Evolutionary conservation across 2,797 vertebrate genomes (phyloP).

Genomic region (Rhadinocentrus ornatus): DNA sequence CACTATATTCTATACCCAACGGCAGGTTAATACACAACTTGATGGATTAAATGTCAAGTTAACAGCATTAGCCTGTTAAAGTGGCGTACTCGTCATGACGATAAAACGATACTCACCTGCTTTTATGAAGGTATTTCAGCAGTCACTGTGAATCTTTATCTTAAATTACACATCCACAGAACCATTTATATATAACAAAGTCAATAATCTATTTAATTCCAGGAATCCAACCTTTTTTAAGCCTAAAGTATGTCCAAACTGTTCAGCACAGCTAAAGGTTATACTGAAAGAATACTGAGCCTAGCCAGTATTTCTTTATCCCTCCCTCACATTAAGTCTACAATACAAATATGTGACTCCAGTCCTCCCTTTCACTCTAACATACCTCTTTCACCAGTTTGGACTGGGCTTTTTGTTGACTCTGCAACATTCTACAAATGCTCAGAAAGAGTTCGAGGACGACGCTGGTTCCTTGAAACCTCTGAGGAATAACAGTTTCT

Average conservation of each 20-base stretch:
- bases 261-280: neutral
- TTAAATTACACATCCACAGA: conserved; percentile 1
- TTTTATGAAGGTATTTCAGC: conserved; percentile 48
- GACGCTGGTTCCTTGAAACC: conserved; percentile 5
- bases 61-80: neutral
- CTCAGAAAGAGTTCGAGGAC: neutral
- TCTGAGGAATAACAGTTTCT: conserved; percentile 4
- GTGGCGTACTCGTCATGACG: neutral
- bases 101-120: conserved; percentile 47
- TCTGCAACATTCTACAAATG: conserved; percentile 1
- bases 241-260: neutral
- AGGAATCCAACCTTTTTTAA: neutral
- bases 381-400: conserved; percentile 29
- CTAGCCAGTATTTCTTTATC: conserved; percentile 16
- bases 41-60: neutral
- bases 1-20: no score
- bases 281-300: conserved; percentile 3
- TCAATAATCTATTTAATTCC: neutral
- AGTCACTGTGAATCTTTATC: conserved; percentile 50
- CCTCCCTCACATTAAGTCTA: conserved; percentile 28
- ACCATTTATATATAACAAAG: neutral
- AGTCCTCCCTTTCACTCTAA: conserved; percentile 5
- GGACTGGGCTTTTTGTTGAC: conserved; percentile 16
- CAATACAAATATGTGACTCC: conserved; percentile 6
- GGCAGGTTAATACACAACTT: no score